Base-by-base conservation (phyloP, 2,888 invertebrate species). In the Scaeva pyrastri region DNA sequence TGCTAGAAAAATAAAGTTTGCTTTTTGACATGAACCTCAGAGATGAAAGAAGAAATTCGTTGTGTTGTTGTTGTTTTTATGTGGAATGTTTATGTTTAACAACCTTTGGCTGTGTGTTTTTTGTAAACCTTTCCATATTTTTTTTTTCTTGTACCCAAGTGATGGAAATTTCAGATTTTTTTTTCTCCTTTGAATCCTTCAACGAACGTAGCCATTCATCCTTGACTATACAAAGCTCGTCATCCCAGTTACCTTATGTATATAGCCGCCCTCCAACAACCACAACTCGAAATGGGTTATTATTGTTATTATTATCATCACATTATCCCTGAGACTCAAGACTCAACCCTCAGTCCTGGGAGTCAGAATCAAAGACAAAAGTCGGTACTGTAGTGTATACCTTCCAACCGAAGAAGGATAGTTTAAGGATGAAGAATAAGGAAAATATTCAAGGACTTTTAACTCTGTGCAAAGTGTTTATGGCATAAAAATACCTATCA, bases 391-490 rank as follows among this genome's bases (percentile, higher is more conserved):
- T 23, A 52, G 4, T 1, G 2, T 7, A 52, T n/a, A 31, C 11
- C 31, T 31, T 5, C 6, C 8, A 6, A n/a, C n/a, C 21, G 39
- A 21, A 12, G 11, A 21, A 39, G 39, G 60, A 60, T 52, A 21
- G 4, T 39, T 60, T 36, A 12, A 43, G 16, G 26, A 43, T 26
- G 41, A 21, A 14, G 14, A 7, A 50, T 2, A 45, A 19, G 10
- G 26, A 50, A 36, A 52, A 23, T 43, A 68, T 45, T 68, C 45
- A 52, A 48, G 77, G 77, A 77, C 58, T 73, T 72, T 66, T 68
- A 50, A 72, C 70, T 70, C 55, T 74, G 60, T 78, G 56, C 48
- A 75, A 75, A 81, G 70, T 81, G 70, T 48, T 81, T 62, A n/a
- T n/a, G 43, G 60, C 60, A 62, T 60, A 83, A 78, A 77, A 77